Percentiles rank a stretch among this genome's conserved stretches.
These are phyloP conservation scores for Cotesia chilonis DNA, from an alignment of 1,140 invertebrate species.

Conservation along the genomic window DNA sequence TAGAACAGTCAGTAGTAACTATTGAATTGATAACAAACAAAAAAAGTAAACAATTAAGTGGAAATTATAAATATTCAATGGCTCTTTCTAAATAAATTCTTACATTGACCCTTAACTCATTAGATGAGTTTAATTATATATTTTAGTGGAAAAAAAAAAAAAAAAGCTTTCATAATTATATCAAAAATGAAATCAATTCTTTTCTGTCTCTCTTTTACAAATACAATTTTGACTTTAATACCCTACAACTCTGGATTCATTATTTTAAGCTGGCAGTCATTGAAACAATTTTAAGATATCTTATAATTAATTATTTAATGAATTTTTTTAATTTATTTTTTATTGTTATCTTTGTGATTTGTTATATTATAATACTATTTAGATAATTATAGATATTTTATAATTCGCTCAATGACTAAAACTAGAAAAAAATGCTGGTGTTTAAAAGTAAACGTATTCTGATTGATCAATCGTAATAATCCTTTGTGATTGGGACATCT, in stretches of 20 bases:
- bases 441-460: background rate
- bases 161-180: background rate
- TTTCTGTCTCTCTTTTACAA: conserved; percentile 14
- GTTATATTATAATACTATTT: background rate
- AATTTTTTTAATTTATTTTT: background rate
- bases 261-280: background rate
- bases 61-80: background rate
- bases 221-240: background rate
- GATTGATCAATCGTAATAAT: conserved; percentile 19
- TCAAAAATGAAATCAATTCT: conserved; percentile 5
- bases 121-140: background rate
- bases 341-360: background rate
- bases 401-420: too few relatives aligned
- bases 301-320: background rate
- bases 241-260: background rate
- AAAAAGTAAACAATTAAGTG: conserved; percentile 5
- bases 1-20: too few relatives aligned
- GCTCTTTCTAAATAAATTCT: background rate
- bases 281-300: background rate
- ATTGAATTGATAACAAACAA: too few relatives aligned
- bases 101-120: background rate
- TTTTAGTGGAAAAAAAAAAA: background rate
- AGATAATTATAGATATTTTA: conserved; percentile 13
- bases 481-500: conserved; percentile 38
- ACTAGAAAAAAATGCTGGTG: too few relatives aligned